Evolutionary conservation across 2,888 invertebrate genomes (phyloP), one percentile per base, ranked within the genome.

Genomic region (Xanthia togata): DNA sequence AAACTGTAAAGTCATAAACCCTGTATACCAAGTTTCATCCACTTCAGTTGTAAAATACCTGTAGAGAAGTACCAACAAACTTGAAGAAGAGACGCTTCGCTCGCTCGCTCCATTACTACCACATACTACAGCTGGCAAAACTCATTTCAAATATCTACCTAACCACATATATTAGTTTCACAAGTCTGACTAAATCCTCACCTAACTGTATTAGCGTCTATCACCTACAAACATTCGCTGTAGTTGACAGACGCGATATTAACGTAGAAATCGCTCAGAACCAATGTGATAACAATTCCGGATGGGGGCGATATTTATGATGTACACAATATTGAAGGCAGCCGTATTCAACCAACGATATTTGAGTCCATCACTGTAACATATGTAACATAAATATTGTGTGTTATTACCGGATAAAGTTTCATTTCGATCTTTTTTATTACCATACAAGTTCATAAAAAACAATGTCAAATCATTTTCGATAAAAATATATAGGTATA

Each of bases 241-340:
- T 64, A 63, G 26, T 70, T 73, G 70, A 79, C 80, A 82, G 68
- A 69, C 9, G 9, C 17, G 38, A 26, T 65, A 23, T 55, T 53
- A 53, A 53, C 67, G 53, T 71, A 64, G 65, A 55, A 72, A 64
- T 78, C 23, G 55, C 20, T 44, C 26, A 14, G 67, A 55, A n/a
- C 20, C 57, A 47, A 55, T 53, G 67, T 35, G 80, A 26, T 84
- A 82, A 74, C 57, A 74, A 83, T 84, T 73, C 59, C 59, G n/a
- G 4, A 55, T 12, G 23, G 71, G 70, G 71, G 57, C 47, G 59
- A 74, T 74, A 73, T 77, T n/a, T n/a, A 41, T 72, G 47, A 73
- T 55, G 41, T 65, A 38, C 44, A 53, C n/a, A 4, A 44, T 70
- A 50, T 78, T 70, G 72, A 72, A 78, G 20, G 50, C 50, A 20